Base-by-base conservation (phyloP, 2,797 vertebrate species). In the Dallia pectoralis region DNA sequence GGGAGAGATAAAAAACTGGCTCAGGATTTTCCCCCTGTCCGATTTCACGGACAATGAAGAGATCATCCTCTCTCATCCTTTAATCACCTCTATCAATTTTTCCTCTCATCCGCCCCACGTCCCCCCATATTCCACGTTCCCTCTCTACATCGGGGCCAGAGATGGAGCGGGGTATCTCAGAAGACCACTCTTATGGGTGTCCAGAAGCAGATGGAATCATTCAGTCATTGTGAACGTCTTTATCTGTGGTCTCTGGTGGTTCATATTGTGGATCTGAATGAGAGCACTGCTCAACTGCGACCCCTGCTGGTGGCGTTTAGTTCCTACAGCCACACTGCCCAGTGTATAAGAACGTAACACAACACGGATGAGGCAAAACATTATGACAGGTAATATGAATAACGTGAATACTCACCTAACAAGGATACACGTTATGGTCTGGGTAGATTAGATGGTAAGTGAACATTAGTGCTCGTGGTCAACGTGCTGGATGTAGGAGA, bases 61-160 rank as follows among this genome's bases (percentile, higher is more conserved):
- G 91, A 92, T 93, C 88, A 93, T 93, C 92, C 89, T 73, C 79
- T 83, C 83, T 92, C 90, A 93, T 93, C 91, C 90, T 87, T 85
- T 91, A 89, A 89, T 92, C 90, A 88, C 80, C 82, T 81, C 82
- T 82, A 83, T 83, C 86, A 83, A 68, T 78, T 82, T 59, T 56
- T 25, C 51, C n/a, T n/a, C 51, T 2, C 22, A 59, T 82, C 79
- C 72, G 12, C 82, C 83, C 70, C 2, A 0, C 64, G n/a, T 8
- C 4, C 63, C 2, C 18, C 32, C 64, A 18, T 9, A n/a, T 9
- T 36, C 29, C 61, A 1, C 27, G 4, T 16, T 15, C 9, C 16
- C 2, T n/a, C 36, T 22, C 33, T 44, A 0, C 30, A 16, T 69
- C 44, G 22, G 7, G 53, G 53, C 53, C 44, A 30, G 30, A 63